Percentiles rank a stretch among this genome's conserved stretches.
phyloP scores from a whole-genome alignment of 2,888 invertebrate genomes.

The Ephialtes manifestator region DNA sequence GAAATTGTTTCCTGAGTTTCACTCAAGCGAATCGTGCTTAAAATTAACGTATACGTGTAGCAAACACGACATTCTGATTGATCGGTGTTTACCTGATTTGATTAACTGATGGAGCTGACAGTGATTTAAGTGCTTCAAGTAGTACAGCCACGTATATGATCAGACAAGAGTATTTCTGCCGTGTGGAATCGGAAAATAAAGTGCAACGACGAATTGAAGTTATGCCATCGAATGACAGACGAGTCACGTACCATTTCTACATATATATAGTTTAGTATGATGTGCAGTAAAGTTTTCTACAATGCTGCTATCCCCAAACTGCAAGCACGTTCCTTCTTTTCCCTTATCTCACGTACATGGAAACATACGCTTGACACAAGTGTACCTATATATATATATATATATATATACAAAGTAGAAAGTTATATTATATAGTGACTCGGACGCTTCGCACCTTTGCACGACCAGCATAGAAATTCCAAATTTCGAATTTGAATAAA shows the following conservation, averaged over 20 bases:
- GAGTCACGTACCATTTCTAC: neutral
- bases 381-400: conserved; percentile 8
- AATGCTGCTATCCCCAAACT: conserved; percentile 9
- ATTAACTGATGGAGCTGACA: neutral
- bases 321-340: conserved; percentile 26
- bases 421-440: no score
- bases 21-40: conserved; percentile 1
- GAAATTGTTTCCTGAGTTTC: neutral
- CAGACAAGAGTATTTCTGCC: conserved; percentile 31
- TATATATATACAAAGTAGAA: no score
- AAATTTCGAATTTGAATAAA: no score
- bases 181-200: neutral
- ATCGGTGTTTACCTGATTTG: neutral
- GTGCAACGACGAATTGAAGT: neutral
- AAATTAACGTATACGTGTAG: neutral
- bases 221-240: neutral
- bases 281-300: conserved; percentile 2
- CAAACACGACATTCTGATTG: neutral
- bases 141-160: conserved; percentile 16
- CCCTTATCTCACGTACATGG: conserved; percentile 56
- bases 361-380: neutral
- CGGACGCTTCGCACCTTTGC: no score
- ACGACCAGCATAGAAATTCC: no score
- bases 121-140: conserved; percentile 6
- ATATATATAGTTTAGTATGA: neutral